These are phyloP conservation scores for Pholis gunnellus DNA, from an alignment of 2,113 vertebrate genomes.

Conservation along the genomic window DNA sequence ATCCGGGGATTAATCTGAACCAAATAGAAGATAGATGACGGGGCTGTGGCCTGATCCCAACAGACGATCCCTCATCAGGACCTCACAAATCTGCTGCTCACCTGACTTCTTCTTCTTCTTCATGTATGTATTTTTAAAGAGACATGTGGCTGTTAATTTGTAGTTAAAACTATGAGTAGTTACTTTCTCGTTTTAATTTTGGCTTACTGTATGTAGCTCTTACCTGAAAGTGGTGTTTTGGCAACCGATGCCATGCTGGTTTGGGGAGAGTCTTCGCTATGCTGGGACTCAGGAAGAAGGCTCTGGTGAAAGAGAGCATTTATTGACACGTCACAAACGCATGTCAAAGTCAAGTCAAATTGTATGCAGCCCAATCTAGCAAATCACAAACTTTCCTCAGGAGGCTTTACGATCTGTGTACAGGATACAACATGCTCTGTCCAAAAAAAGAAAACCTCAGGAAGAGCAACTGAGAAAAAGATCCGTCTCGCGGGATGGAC, in stretches of 20 bases:
- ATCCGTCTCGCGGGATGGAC: background rate
- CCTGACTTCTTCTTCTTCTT: conserved; percentile 17
- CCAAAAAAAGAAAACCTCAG: no score
- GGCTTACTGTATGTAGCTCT: background rate
- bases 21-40: conserved; percentile 24
- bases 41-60: conserved; percentile 6
- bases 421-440: background rate
- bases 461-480: background rate
- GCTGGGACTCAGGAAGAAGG: conserved; percentile 67
- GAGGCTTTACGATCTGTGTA: background rate
- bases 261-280: conserved; percentile 63
- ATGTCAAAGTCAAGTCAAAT: background rate
- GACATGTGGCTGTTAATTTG: background rate
- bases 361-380: background rate
- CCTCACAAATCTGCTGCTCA: conserved; percentile 17
- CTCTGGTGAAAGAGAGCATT: conserved; percentile 64
- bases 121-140: background rate
- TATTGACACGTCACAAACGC: conserved; percentile 11
- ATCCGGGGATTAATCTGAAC: conserved; percentile 51
- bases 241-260: conserved; percentile 76
- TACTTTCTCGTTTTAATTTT: background rate
- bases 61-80: conserved; percentile 9
- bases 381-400: background rate
- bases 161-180: background rate
- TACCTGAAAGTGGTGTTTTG: conserved; percentile 79